These are phyloP conservation scores for Arctia plantaginis DNA, from an alignment of 2,888 invertebrate genomes.

Conservation along the genomic window DNA sequence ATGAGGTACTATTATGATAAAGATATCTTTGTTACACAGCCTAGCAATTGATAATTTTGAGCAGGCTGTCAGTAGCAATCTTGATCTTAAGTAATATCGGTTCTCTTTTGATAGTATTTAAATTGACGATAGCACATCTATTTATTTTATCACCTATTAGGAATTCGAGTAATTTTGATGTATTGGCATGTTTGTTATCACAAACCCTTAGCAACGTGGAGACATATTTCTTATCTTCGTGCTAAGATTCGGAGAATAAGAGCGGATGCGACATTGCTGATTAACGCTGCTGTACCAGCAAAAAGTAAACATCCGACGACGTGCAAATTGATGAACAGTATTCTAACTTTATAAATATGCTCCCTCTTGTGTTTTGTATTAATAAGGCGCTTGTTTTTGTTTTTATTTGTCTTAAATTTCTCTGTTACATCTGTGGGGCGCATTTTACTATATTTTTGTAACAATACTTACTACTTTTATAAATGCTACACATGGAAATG, in stretches of 20 bases:
- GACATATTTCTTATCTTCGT: conserved; percentile 32
- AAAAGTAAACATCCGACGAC: neutral
- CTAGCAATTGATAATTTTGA: neutral
- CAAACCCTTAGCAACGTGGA: conserved; percentile 19
- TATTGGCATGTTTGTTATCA: neutral
- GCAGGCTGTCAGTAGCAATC: neutral
- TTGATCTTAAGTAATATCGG: neutral
- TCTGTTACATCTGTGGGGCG: neutral
- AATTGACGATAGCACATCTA: neutral
- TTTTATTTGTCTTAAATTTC: neutral
- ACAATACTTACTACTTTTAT: neutral
- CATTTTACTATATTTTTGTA: neutral
- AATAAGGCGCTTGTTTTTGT: neutral
- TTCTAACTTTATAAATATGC: neutral
- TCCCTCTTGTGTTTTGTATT: neutral
- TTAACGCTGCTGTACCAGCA: neutral
- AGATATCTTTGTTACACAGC: neutral
- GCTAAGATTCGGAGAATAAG: conserved; percentile 31
- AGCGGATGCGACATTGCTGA: conserved; percentile 31
- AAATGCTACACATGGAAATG: neutral
- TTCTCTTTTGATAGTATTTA: neutral
- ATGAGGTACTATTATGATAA: neutral
- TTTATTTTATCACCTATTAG: conserved; percentile 4
- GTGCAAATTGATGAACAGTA: neutral
- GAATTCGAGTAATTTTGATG: conserved; percentile 4